phyloP scores from a whole-genome alignment of 92 coral and sea anemone species.

The Siderastrea siderea region DNA sequence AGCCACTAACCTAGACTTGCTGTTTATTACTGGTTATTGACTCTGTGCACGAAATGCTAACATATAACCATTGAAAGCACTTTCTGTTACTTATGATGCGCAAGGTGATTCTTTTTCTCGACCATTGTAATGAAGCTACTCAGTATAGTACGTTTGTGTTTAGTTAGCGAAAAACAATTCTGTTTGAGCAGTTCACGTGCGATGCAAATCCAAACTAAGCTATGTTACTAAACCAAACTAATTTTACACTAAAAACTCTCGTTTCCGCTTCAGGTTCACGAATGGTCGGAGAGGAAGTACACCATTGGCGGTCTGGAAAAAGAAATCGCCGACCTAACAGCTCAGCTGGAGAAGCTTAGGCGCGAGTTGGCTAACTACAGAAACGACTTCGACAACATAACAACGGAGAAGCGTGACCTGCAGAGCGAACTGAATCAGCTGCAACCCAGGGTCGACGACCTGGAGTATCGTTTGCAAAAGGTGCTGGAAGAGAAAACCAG shows the following conservation, averaged over 20 bases:
- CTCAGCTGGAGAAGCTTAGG: constrained; percentile 85
- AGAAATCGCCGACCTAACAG: constrained; percentile 76
- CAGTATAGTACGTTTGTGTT: too few species aligned
- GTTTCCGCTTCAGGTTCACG: constrained; percentile 60
- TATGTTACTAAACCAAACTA: neutral
- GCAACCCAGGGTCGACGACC: constrained; percentile 76
- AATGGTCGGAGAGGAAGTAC: constrained; percentile 93
- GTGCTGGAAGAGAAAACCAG: constrained; percentile 80
- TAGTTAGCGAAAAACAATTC: too few species aligned
- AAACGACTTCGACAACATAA: constrained; percentile 80
- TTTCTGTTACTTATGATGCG: too few species aligned
- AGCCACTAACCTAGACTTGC: too few species aligned
- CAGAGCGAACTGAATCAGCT: constrained; percentile 75
- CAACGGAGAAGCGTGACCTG: constrained; percentile 82
- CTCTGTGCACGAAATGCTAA: too few species aligned
- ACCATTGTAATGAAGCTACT: too few species aligned
- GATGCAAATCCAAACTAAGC: neutral
- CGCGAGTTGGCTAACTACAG: constrained; percentile 79
- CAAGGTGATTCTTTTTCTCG: too few species aligned
- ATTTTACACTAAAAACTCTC: neutral
- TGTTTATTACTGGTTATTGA: too few species aligned
- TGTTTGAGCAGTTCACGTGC: too few species aligned
- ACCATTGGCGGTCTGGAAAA: constrained; percentile 93
- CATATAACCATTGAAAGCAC: too few species aligned
- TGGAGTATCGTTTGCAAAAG: constrained; percentile 72